Base-by-base conservation (phyloP, 2,797 vertebrate species). In the Schizopygopsis pylzovi region DNA sequence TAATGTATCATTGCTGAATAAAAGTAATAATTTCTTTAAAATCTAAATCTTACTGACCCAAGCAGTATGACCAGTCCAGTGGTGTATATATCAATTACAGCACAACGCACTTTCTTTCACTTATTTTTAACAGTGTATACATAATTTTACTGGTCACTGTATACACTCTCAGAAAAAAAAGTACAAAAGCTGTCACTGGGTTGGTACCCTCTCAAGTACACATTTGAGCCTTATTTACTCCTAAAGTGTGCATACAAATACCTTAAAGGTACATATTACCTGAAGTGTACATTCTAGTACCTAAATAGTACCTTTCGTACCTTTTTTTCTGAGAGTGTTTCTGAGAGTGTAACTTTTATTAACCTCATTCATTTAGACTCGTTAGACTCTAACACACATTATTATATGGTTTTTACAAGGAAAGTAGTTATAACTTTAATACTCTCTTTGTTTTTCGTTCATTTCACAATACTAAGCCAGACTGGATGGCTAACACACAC, bases 371-470 rank as follows among this genome's bases (percentile, higher is more conserved):
- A 81, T 71, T 67, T 63, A 56, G 45, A 73, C 47, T 81, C 65
- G n/a, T 87, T 90, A 79, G 76, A 79, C 81, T 81, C 73, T 89
- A 83, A 87, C 84, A 85, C 81, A 59, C 28, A 83, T 87, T 90
- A 86, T 92, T 91, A 91, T 70, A 86, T 20, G 75, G 16, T 86
- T 90, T 85, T 86, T 71, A 90, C 67, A 82, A 10, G 76, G 70
- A 56, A 83, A 90, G 91, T 91, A 92, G 93, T 93, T 91, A 91
- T 86, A 13, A 87, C 59, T 92, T 90, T 88, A 88, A 28, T 45
- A 87, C 33, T 79, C 90, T 84, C 0, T 83, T 54, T 89, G 81
- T 76, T 90, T 72, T 85, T 91, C 86, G 78, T 85, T 88, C 72
- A 91, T 85, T 80, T 87, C 13, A 10, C 88, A 78, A 89, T 90